Evolutionary conservation across 2,797 vertebrate species (phyloP).

Genomic region (Oryzias dopingdopingensis): DNA sequence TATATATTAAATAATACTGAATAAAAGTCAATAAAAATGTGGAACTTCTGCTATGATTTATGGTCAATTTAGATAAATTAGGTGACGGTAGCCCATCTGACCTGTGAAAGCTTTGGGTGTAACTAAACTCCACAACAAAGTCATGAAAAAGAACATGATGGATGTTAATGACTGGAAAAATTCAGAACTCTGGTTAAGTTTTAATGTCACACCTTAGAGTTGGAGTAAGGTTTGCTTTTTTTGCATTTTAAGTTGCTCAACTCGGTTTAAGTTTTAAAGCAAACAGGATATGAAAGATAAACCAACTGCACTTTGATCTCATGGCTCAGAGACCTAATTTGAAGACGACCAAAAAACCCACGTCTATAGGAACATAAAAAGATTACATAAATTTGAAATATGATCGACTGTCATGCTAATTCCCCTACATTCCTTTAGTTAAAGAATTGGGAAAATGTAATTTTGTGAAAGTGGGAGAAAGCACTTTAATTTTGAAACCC

Average conservation of each 20-base stretch:
- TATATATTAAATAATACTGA: background rate
- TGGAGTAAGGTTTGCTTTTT: background rate
- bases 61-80: too few species aligned
- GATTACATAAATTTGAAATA: too few species aligned
- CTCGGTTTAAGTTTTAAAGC: background rate
- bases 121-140: constrained; percentile 36
- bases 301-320: background rate
- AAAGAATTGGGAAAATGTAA: too few species aligned
- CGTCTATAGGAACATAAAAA: too few species aligned
- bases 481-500: too few species aligned
- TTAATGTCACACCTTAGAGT: background rate
- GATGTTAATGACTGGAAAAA: background rate
- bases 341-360: too few species aligned
- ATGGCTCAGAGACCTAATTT: background rate
- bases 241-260: background rate
- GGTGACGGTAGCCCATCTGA: background rate
- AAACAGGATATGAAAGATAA: constrained; percentile 1
- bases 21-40: too few species aligned
- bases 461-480: too few species aligned
- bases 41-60: too few species aligned
- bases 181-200: background rate
- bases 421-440: too few species aligned
- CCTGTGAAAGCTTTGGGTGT: constrained; percentile 58
- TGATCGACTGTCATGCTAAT: too few species aligned
- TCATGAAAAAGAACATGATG: constrained; percentile 13